Conservation (phyloP, 2,113 vertebrate genomes). For the Chaetops frenatus region DNA sequence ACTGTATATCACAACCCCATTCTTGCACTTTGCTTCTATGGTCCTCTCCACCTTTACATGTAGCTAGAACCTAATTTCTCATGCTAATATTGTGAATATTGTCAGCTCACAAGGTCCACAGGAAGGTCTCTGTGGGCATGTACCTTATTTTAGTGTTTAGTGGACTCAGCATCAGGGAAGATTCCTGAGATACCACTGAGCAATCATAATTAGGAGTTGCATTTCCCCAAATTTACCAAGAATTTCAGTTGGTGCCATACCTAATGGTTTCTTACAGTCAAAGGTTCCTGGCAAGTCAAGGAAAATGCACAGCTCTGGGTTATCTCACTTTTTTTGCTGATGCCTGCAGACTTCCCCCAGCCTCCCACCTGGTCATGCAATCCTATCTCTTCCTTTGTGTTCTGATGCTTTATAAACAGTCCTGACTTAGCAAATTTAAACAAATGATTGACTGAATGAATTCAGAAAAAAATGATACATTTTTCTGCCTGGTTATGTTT, state of each 20-base stretch:
- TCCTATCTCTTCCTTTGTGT: background rate
- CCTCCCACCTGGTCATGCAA: background rate
- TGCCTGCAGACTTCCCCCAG: background rate
- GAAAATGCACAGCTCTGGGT: background rate
- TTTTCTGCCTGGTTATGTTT: background rate
- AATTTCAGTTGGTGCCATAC: background rate
- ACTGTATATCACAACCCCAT: background rate
- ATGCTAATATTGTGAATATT: background rate
- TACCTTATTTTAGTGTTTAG: background rate
- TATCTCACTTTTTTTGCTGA: background rate
- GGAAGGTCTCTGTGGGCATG: background rate
- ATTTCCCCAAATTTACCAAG: background rate
- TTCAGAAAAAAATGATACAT: background rate
- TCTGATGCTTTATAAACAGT: background rate
- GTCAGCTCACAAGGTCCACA: background rate
- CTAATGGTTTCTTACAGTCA: background rate
- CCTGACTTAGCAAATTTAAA: background rate
- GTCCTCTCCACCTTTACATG: background rate
- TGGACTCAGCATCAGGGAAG: background rate
- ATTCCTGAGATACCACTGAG: background rate
- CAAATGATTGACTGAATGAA: background rate
- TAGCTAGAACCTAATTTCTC: background rate
- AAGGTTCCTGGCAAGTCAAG: background rate
- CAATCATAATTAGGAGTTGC: background rate
- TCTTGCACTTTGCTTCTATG: background rate